Conservation (phyloP, 2,797 vertebrate species). For the Austrolebias charrua region DNA sequence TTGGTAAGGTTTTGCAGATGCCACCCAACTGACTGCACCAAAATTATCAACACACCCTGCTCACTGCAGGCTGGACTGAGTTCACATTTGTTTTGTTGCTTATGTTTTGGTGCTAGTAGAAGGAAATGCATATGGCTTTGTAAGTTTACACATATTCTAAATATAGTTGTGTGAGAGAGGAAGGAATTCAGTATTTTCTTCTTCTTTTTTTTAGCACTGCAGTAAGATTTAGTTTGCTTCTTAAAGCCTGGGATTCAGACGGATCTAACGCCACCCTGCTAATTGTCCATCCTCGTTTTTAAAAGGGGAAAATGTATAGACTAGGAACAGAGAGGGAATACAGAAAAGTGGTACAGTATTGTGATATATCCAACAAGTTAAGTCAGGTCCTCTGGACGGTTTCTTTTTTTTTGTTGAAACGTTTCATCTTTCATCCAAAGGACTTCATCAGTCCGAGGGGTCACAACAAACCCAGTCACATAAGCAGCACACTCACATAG, state of each 20-base stretch:
- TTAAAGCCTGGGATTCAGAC: conserved; percentile 35
- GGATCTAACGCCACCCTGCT: conserved; percentile 45
- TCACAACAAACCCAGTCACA: no score
- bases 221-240: conserved; percentile 31
- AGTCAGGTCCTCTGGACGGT: no score
- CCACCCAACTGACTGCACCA: no score
- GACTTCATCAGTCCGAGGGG: no score
- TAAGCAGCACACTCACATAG: no score
- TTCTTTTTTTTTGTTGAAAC: no score
- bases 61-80: not conserved
- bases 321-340: conserved; percentile 42
- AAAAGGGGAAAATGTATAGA: conserved; percentile 36
- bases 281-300: conserved; percentile 43
- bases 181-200: not conserved
- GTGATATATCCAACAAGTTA: no score
- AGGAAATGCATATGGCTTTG: not conserved
- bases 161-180: not conserved
- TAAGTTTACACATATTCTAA: not conserved
- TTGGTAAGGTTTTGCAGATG: no score
- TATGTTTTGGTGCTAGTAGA: not conserved
- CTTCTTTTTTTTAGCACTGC: conserved; percentile 5
- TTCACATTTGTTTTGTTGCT: not conserved
- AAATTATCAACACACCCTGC: no score
- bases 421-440: no score
- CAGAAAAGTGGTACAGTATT: not conserved